These are phyloP conservation scores for Crocodylus rhombifer DNA, from an alignment of 2,797 vertebrate genomes.

Conservation along the genomic window DNA sequence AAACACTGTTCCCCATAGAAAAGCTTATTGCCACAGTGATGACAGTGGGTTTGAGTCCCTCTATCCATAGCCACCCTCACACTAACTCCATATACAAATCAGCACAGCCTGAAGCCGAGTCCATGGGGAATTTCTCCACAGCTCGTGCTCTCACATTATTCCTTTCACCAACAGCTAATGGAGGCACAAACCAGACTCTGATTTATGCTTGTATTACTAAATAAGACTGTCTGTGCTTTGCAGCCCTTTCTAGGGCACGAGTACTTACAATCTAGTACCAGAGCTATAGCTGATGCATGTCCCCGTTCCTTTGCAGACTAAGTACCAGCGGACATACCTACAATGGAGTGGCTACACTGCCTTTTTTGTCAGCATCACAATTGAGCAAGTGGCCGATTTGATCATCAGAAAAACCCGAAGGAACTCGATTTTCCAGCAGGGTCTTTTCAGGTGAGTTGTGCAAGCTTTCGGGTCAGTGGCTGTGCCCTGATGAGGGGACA, in stretches of 20 bases:
- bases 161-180: neutral
- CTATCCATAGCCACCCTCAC: neutral
- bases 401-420: constrained; percentile 86
- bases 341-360: constrained; percentile 83
- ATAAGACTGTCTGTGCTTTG: neutral
- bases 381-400: constrained; percentile 84
- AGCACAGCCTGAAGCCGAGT: neutral
- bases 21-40: neutral
- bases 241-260: neutral
- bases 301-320: constrained; percentile 72
- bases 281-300: neutral
- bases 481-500: no score
- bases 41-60: no score
- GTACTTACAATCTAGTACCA: neutral
- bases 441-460: constrained; percentile 79
- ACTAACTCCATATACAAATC: neutral
- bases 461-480: neutral
- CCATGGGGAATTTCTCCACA: no score
- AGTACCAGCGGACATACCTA: constrained; percentile 76
- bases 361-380: constrained; percentile 84
- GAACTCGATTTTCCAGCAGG: constrained; percentile 85
- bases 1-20: neutral
- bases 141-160: neutral
- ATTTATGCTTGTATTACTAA: neutral
- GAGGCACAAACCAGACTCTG: no score